phyloP scores from a whole-genome alignment of 53 echinoderm and acorn worm species.

The Echinometra lucunter region DNA sequence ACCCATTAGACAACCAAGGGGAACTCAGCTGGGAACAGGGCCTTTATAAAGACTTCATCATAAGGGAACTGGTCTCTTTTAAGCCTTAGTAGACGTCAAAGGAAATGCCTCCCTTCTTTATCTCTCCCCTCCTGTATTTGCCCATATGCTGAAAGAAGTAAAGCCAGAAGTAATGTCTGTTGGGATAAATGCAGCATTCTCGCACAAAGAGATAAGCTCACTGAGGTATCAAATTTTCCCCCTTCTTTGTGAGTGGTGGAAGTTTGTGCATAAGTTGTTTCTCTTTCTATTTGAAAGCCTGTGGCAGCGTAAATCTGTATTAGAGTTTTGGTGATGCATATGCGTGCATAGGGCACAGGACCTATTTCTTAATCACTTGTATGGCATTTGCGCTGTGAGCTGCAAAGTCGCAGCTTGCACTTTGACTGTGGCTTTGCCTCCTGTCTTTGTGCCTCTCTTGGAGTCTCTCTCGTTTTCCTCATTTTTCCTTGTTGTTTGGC shows the following conservation, averaged over 20 bases:
- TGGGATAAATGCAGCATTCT: slow-evolving; percentile 35
- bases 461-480: not conserved
- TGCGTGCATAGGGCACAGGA: not conserved
- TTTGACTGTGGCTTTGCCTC: not conserved
- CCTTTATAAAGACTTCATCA: slow-evolving; percentile 45
- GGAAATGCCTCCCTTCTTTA: slow-evolving; percentile 14
- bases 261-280: slow-evolving; percentile 32
- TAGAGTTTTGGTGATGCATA: not conserved
- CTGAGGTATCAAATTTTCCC: slow-evolving; percentile 32
- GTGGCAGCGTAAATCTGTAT: not conserved
- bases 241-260: not conserved
- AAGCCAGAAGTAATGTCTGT: slow-evolving; percentile 21
- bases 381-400: not conserved
- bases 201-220: slow-evolving; percentile 25
- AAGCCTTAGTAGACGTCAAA: not conserved
- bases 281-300: not conserved
- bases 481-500: not conserved
- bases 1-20: not conserved
- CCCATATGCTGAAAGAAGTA: not conserved
- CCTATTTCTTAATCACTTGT: not conserved
- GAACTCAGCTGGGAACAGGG: slow-evolving; percentile 2
- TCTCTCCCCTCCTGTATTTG: slow-evolving; percentile 30
- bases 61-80: slow-evolving; percentile 11
- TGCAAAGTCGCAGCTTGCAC: not conserved
- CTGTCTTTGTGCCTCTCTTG: not conserved